phyloP scores from a whole-genome alignment of 2,888 invertebrate species.

The Tetramorium bicarinatum region DNA sequence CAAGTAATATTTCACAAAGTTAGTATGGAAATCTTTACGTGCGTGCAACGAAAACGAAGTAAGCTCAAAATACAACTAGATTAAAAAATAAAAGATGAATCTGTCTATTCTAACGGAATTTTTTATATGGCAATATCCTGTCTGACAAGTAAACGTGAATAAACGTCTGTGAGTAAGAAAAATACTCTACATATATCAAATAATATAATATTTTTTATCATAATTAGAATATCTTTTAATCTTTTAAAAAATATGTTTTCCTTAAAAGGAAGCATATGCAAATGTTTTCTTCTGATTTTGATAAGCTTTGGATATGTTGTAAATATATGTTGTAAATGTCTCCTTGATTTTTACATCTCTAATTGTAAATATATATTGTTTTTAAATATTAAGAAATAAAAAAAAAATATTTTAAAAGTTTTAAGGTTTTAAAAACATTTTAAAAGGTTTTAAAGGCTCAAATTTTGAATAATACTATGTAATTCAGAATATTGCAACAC shows the following conservation, averaged over 20 bases:
- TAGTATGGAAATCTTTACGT: slow-evolving; percentile 14
- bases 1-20: slow-evolving; percentile 21
- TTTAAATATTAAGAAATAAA: background rate
- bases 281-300: background rate
- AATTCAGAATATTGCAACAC: background rate
- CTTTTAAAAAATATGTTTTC: background rate
- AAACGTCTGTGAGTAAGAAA: background rate
- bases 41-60: background rate
- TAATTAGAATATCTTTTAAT: background rate
- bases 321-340: background rate
- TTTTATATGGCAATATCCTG: background rate
- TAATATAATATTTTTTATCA: background rate
- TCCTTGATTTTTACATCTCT: background rate
- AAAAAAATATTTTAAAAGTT: background rate
- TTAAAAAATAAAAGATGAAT: slow-evolving; percentile 11
- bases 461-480: background rate
- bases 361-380: background rate
- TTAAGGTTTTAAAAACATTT: background rate
- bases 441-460: background rate
- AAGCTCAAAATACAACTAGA: background rate
- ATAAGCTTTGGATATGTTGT: background rate
- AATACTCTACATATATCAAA: background rate
- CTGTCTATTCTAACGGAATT: background rate
- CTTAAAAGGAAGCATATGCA: background rate
- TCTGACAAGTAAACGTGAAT: background rate